Evolutionary conservation across 1,140 invertebrate genomes (phyloP), one percentile per base, ranked within the genome.

Genomic region (Drosophila burlai): DNA sequence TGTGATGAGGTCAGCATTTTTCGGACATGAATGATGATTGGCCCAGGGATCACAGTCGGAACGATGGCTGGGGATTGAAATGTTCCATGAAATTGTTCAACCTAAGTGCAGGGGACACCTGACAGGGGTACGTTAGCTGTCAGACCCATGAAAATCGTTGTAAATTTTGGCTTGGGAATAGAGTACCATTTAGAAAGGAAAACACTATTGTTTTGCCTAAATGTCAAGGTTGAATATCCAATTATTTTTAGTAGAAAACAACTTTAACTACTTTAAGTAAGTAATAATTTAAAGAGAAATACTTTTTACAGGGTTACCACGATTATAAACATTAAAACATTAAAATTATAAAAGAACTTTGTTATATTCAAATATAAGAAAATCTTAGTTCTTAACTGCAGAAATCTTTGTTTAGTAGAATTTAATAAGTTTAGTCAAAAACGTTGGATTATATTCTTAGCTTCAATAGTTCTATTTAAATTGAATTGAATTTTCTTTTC

Each of bases 1-100:
- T 64, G 67, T 31, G 63, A 84, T 89, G 85, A 90, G 73, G 74
- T 89, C 81, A 90, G 85, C 81, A 81, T 16, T 69, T 81, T 81
- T 68, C 59, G 42, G 50, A 40, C 67, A 67, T 75, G 65, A 86
- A 58, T 66, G 46, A 78, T 82, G 74, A 60, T 72, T 58, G 63
- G 38, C 63, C 29, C 29, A 38, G n/a, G 60, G 46, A 76, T 34
- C 43, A 57, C 29, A 55, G 46, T 57, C 64, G 52, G 46, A 40
- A 46, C 46, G 59, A 15, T 31, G n/a, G 43, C 31, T 47, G 61
- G 38, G 62, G 72, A 89, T 89, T 87, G 77, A 87, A 81, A 81
- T 78, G 76, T 87, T 85, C 60, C 68, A 57, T 74, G 50, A 71
- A 81, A 78, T 81, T 47, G 61, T 47, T 68, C 36, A 26, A 16